These are phyloP conservation scores for Anastrepha ludens DNA, from an alignment of 1,140 invertebrate genomes.

Conservation along the genomic window DNA sequence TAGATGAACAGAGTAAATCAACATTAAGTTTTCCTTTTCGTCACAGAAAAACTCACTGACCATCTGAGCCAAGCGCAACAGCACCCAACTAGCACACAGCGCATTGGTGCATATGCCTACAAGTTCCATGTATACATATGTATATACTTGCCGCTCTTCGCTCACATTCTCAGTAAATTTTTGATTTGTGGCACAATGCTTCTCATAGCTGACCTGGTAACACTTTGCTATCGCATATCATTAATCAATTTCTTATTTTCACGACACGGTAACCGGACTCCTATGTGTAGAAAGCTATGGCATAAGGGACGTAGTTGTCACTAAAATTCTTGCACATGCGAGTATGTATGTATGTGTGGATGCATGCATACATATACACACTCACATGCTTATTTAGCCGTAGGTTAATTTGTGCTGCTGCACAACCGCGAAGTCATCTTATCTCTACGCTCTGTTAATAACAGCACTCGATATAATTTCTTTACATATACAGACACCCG, in stretches of 20 bases:
- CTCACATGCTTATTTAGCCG: neutral
- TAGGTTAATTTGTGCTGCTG: neutral
- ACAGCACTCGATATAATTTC: neutral
- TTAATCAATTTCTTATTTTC: conserved; percentile 27
- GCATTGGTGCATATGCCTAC: no score
- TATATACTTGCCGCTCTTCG: neutral
- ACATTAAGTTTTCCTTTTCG: neutral
- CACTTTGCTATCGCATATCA: conserved; percentile 26
- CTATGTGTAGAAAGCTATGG: neutral
- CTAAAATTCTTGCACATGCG: neutral
- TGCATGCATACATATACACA: neutral
- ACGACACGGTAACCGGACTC: no score
- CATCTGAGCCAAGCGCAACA: neutral
- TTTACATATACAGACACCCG: neutral
- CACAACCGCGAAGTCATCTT: neutral
- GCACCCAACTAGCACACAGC: neutral
- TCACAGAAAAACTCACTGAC: neutral
- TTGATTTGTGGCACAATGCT: conserved; percentile 12
- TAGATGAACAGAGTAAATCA: neutral
- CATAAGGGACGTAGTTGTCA: neutral
- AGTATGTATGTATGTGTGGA: neutral
- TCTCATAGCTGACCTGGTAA: neutral
- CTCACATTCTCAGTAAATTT: neutral
- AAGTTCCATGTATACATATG: neutral
- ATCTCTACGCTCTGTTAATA: conserved; percentile 35